Evolutionary conservation across 2,888 invertebrate species (phyloP), one percentile per base, ranked within the genome.

Genomic region (Eupithecia abbreviata): DNA sequence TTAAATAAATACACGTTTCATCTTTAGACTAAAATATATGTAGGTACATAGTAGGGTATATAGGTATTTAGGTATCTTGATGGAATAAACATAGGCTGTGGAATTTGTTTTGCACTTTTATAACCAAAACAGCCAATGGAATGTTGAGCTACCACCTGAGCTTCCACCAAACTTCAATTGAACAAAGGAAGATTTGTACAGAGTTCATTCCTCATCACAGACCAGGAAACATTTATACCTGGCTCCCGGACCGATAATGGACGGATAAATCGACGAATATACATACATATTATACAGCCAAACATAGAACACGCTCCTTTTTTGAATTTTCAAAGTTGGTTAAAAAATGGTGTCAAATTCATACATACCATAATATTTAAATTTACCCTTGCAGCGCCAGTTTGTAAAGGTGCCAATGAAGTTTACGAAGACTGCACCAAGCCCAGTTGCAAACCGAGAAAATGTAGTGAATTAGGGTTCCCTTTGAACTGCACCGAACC

Each of bases 401-500:
- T 75, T 5, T 86, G 86, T 45, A 41, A 15, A 66, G 75, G 76
- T 0, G 72, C 74, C 15, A 72, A 87, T 68, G 86, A 85, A 84
- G 80, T 80, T 43, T 85, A 77, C 73, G 82, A 84, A 45, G 49
- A 77, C 4, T 86, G 86, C 66, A 76, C 68, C 0, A 80, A 84
- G 30, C 73, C 78, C 0, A 75, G 72, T 3, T 86, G 84, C 71
- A 2, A 45, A 30, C 77, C 82, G 6, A 74, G 77, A 43, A 85
- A 82, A 0, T 86, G 85, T 74, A 81, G 82, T 4, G 81, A 85
- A 75, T 55, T 86, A 30, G 85, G 85, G 13, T 79, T 76, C 65
- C 81, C 83, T 12, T 68, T 83, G 12, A 66, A 82, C 3, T 84
- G 81, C 73, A 74, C 81, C 10, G 78, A 84, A 0, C 72, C 71